phyloP scores from a whole-genome alignment of 2,888 invertebrate species.

The Operophtera brumata region DNA sequence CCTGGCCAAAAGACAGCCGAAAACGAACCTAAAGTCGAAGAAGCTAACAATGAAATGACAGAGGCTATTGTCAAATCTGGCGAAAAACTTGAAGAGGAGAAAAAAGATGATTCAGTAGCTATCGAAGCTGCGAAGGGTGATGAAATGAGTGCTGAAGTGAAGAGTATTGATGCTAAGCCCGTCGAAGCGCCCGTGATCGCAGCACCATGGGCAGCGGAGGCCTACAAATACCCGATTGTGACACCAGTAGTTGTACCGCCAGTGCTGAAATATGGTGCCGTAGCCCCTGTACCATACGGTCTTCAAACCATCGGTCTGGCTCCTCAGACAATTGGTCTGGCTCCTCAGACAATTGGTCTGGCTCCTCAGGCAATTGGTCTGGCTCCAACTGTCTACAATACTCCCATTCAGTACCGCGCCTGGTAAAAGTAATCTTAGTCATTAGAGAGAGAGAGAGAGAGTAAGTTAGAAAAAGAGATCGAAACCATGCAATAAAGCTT shows the following conservation, averaged over 20 bases:
- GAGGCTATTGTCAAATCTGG: conserved; percentile 37
- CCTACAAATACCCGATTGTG: conserved; percentile 16
- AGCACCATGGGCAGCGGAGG: conserved; percentile 12
- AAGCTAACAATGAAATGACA: conserved; percentile 37
- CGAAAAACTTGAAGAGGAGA: conserved; percentile 17
- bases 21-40: conserved; percentile 27
- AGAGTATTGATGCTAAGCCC: not conserved
- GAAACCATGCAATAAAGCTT: conserved; percentile 6
- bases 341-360: conserved; percentile 9
- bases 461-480: not conserved
- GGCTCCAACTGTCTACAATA: conserved; percentile 11
- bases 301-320: conserved; percentile 5
- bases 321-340: conserved; percentile 1
- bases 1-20: conserved; percentile 19
- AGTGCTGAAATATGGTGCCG: conserved; percentile 9
- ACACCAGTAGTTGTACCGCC: conserved; percentile 14
- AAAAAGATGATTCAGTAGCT: conserved; percentile 27
- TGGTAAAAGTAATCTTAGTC: conserved; percentile 5
- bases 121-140: conserved; percentile 31
- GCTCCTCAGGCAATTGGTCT: conserved; percentile 1
- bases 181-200: conserved; percentile 1
- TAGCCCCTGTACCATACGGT: conserved; percentile 2
- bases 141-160: conserved; percentile 20
- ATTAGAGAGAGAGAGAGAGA: conserved; percentile 13
- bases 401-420: not conserved